These are phyloP conservation scores for Trissolcus basalis DNA, from an alignment of 1,140 invertebrate genomes.

Conservation along the genomic window DNA sequence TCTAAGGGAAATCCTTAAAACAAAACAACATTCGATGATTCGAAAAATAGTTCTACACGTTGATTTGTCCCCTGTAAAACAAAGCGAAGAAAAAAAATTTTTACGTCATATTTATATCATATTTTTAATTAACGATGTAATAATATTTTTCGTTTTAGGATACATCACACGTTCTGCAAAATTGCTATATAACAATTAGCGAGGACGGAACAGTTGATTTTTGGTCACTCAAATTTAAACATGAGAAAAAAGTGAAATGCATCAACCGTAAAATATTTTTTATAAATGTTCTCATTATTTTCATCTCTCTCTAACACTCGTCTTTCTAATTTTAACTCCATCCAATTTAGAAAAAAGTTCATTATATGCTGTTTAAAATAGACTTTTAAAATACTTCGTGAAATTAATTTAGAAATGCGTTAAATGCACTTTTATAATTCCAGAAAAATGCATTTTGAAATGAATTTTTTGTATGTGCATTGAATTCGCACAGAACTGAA, in stretches of 20 bases:
- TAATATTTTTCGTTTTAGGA: slow-evolving; percentile 64
- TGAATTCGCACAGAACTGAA: too few species aligned
- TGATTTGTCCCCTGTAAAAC: slow-evolving; percentile 74
- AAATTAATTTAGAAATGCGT: too few species aligned
- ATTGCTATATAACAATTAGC: slow-evolving; percentile 81
- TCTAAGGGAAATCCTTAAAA: slow-evolving; percentile 74
- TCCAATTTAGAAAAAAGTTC: too few species aligned
- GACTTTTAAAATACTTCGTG: too few species aligned
- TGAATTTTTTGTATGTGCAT: too few species aligned
- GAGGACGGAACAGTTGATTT: slow-evolving; percentile 83
- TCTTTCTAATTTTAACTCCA: too few species aligned
- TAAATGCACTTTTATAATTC: too few species aligned
- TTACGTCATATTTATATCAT: too few species aligned
- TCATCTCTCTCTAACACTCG: too few species aligned
- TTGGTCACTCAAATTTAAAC: slow-evolving; percentile 81
- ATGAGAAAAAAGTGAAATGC: slow-evolving; percentile 78
- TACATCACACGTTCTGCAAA: slow-evolving; percentile 76
- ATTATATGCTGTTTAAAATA: too few species aligned
- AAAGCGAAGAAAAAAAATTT: neutral
- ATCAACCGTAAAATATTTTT: slow-evolving; percentile 77
- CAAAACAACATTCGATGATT: slow-evolving; percentile 79
- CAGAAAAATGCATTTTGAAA: too few species aligned
- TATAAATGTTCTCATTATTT: too few species aligned
- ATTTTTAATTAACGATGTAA: neutral
- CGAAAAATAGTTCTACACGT: slow-evolving; percentile 79